A percentile compares a stretch with the other conserved stretches of the same genome.
phyloP scores from a whole-genome alignment of 2,888 invertebrate genomes.

The Corbicula japonica region DNA sequence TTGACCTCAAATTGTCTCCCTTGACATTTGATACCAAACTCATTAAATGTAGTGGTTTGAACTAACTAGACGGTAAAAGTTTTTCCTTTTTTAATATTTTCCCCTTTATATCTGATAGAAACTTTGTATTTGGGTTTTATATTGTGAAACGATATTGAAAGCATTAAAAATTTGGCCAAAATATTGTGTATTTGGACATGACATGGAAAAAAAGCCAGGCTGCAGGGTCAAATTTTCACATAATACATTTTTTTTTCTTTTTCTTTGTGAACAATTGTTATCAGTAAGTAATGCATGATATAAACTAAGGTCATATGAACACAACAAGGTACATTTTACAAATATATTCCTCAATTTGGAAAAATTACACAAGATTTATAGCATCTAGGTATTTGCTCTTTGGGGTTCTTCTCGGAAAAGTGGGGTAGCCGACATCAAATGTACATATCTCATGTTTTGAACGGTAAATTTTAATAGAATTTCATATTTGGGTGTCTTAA shows the following conservation, averaged over 20 bases:
- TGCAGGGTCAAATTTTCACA: slow-evolving; percentile 1
- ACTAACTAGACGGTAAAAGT: slow-evolving; percentile 4
- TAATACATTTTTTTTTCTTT: slow-evolving; percentile 1
- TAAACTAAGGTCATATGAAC: slow-evolving; percentile 4
- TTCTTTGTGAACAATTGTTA: slow-evolving; percentile 4
- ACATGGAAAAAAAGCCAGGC: slow-evolving; percentile 2
- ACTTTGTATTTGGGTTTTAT: slow-evolving; percentile 2
- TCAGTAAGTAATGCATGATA: slow-evolving; percentile 1
- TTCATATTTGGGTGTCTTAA: slow-evolving; percentile 4
- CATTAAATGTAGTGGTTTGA: slow-evolving; percentile 2
- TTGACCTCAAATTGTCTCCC: neutral
- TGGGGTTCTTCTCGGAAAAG: slow-evolving; percentile 4
- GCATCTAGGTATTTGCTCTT: too few relatives aligned
- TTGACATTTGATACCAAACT: neutral
- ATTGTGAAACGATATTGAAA: slow-evolving; percentile 4
- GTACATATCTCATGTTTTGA: slow-evolving; percentile 2
- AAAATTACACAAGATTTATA: too few relatives aligned
- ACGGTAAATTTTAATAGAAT: slow-evolving; percentile 1
- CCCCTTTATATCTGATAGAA: slow-evolving; percentile 4
- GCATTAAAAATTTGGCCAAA: slow-evolving; percentile 4
- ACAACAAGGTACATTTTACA: slow-evolving; percentile 2
- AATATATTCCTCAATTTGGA: slow-evolving; percentile 4
- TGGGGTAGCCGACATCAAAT: slow-evolving; percentile 4
- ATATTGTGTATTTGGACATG: slow-evolving; percentile 2
- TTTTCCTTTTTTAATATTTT: slow-evolving; percentile 1